Conservation (phyloP, 2,888 invertebrate genomes). For the Elysia crispata region DNA sequence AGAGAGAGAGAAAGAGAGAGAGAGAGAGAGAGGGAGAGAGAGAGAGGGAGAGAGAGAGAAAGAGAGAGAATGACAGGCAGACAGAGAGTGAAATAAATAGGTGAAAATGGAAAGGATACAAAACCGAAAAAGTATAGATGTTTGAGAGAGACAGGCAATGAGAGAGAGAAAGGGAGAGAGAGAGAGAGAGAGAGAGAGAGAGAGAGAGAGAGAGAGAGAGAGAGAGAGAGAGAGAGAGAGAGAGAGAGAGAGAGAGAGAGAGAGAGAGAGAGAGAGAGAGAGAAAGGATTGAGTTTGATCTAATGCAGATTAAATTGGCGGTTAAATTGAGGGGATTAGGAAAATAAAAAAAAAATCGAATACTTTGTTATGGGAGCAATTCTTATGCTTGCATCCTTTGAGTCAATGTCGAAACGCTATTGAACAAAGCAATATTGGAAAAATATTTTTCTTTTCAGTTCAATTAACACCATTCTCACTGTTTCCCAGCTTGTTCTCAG, state of each 20-base stretch:
- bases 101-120: not conserved
- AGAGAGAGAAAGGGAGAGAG: constrained; percentile 25
- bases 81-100: constrained; percentile 1
- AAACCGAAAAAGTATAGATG: not conserved
- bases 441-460: no score
- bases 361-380: not conserved
- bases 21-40: constrained; percentile 21
- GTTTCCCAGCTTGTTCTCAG: no score
- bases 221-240: constrained; percentile 38
- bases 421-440: no score
- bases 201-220: constrained; percentile 29
- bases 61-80: no score
- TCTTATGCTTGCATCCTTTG: no score
- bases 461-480: no score
- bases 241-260: constrained; percentile 31
- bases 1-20: constrained; percentile 1
- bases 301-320: not conserved
- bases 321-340: not conserved
- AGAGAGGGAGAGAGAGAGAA: constrained; percentile 24
- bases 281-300: not conserved
- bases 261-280: constrained; percentile 20
- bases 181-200: constrained; percentile 26
- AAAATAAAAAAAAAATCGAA: not conserved
- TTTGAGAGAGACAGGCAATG: not conserved
- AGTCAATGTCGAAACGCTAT: no score